Conservation (phyloP, 2,888 invertebrate species). For the Cynaeus angustus region DNA sequence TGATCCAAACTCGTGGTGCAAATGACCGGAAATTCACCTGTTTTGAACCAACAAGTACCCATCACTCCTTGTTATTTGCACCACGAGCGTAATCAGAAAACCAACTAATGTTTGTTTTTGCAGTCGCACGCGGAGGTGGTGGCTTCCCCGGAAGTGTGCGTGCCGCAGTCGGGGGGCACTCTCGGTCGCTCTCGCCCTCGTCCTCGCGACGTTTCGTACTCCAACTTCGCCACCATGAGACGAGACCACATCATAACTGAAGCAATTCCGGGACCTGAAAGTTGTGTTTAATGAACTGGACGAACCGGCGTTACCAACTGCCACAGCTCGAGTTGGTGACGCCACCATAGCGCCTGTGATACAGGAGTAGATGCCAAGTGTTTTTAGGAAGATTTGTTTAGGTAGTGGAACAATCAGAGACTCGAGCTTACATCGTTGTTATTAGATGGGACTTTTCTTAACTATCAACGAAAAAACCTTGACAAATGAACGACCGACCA, state of each 20-base stretch:
- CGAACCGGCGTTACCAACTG: slow-evolving; percentile 46
- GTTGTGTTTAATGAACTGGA: slow-evolving; percentile 81
- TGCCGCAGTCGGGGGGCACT: slow-evolving; percentile 61
- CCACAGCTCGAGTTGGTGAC: slow-evolving; percentile 33
- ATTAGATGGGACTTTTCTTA: slow-evolving; percentile 37
- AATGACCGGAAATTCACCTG: too few relatives aligned
- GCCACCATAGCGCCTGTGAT: slow-evolving; percentile 46
- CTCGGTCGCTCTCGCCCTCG: slow-evolving; percentile 67
- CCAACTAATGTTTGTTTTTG: slow-evolving; percentile 33
- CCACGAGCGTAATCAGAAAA: not conserved
- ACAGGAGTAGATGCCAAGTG: slow-evolving; percentile 52
- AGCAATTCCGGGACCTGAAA: slow-evolving; percentile 90
- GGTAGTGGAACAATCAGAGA: slow-evolving; percentile 49
- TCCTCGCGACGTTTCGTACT: slow-evolving; percentile 71
- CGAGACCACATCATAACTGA: slow-evolving; percentile 87
- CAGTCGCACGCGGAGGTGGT: slow-evolving; percentile 58
- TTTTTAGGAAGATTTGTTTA: slow-evolving; percentile 47
- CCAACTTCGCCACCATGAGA: slow-evolving; percentile 76
- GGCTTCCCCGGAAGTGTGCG: slow-evolving; percentile 62
- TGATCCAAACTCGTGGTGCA: too few relatives aligned
- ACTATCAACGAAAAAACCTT: slow-evolving; percentile 46
- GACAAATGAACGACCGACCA: slow-evolving; percentile 38
- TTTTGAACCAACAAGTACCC: too few relatives aligned
- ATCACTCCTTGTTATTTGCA: too few relatives aligned
- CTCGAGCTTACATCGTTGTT: slow-evolving; percentile 50